A percentile compares a stretch with the other conserved stretches of the same genome.
These are phyloP conservation scores for Lasioglossum oenotherae DNA, from an alignment of 2,888 invertebrate species.

Conservation along the genomic window DNA sequence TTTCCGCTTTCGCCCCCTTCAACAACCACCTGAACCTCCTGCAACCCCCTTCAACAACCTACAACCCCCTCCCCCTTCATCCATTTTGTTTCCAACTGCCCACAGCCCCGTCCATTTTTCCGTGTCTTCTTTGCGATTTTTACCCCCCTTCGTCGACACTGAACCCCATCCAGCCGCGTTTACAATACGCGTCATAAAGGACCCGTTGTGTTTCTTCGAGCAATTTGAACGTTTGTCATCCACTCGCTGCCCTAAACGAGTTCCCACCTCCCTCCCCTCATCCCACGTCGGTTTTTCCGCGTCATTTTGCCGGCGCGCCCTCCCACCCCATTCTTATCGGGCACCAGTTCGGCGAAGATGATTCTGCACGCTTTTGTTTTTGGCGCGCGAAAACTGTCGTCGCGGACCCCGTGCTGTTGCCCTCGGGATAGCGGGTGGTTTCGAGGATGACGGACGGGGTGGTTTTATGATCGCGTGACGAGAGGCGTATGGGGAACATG, in stretches of 20 bases:
- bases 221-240: conserved; percentile 54
- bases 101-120: conserved; percentile 24
- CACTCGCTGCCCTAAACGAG: conserved; percentile 26
- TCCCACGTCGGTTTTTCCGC: conserved; percentile 1
- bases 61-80: neutral
- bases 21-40: neutral
- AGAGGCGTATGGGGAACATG: neutral
- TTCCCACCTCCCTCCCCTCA: neutral
- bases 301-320: neutral
- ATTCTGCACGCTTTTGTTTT: neutral
- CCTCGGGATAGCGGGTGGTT: neutral
- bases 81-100: conserved; percentile 31
- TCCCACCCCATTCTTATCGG: neutral
- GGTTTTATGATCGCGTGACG: neutral
- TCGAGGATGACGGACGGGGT: neutral
- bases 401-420: neutral
- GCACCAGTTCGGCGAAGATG: neutral
- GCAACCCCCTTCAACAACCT: neutral
- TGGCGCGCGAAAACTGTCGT: neutral
- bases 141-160: neutral
- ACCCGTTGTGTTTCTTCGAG: conserved; percentile 51
- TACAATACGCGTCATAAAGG: conserved; percentile 51
- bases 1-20: conserved; percentile 45
- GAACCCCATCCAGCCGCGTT: conserved; percentile 10
- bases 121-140: neutral